Evolutionary conservation across 2,888 invertebrate species (phyloP), one percentile per base, ranked within the genome.

Genomic region (Scaptomyza cyrtandrae): DNA sequence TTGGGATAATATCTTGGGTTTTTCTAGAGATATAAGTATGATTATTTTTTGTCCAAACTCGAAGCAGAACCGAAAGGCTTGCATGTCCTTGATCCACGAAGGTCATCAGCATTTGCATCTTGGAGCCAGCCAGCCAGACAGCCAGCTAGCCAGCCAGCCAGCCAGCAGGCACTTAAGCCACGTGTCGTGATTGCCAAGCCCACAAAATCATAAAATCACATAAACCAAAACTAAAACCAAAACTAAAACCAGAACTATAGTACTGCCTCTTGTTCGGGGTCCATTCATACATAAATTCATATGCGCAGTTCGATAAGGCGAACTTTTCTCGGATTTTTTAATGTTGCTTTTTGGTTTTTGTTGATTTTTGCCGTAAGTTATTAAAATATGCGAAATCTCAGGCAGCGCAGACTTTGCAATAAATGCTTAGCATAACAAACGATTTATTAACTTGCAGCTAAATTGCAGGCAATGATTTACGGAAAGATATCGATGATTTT

Each of bases 71-170:
- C 46, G 39, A 39, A 24, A 24, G 35, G 6, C 31, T 52, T 48
- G 62, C 37, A 37, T 82, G 82, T 82, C 82, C 82, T 82, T 82
- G 82, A 71, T 75, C 57, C 46, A 50, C 66, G 76, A 87, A 82
- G 82, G 82, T 82, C 82, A 82, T 82, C 85, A 78, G 82, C 82
- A 82, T 82, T 82, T 82, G 82, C 85, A 85, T 85, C 69, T 80
- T 50, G 66, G 74, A 16, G 41, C 24, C 24, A 24, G 24, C 24
- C 24, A 24, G 24, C 24, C 3, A 24, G 24, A 1, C 3, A 24
- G 41, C 41, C 29, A 29, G 29, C 29, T 1, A 29, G 29, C 27
- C 27, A 27, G 14, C 6, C 39, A 31, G 39, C 39, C 9, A 19
- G 43, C 19, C 11, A 11, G 64, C 80, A 46, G 59, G 19, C 61